These are phyloP conservation scores for Trypoxylus dichotomus DNA, from an alignment of 1,140 invertebrate species.

Conservation along the genomic window DNA sequence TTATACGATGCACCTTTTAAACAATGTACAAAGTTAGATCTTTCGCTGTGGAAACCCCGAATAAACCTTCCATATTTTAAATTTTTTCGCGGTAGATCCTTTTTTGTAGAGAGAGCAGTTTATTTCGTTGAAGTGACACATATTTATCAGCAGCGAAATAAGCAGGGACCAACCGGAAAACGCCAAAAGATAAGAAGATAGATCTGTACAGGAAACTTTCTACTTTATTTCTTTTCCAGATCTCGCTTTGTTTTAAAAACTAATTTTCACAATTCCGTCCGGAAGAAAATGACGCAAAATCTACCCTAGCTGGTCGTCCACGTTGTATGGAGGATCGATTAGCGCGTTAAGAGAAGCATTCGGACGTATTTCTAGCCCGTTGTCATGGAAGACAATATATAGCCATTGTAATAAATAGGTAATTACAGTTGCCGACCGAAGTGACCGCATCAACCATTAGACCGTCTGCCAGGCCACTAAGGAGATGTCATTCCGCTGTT, in stretches of 20 bases:
- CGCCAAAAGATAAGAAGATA: not conserved
- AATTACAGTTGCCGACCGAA: constrained; percentile 26
- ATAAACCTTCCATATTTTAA: not conserved
- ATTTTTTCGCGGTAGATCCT: not conserved
- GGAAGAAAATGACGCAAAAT: no score
- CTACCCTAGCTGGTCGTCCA: no score
- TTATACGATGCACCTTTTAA: no score
- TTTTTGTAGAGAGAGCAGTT: not conserved
- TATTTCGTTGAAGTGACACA: not conserved
- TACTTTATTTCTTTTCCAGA: not conserved
- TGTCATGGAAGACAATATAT: constrained; percentile 26
- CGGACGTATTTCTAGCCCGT: not conserved
- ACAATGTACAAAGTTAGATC: no score
- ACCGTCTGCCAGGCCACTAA: constrained; percentile 26
- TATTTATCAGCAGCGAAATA: not conserved
- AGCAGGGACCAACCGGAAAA: not conserved
- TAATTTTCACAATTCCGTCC: no score
- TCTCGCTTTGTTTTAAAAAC: not conserved
- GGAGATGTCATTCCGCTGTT: constrained; percentile 26
- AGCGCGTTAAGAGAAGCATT: not conserved
- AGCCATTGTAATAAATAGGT: constrained; percentile 20
- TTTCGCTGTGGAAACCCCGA: no score
- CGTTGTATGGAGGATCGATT: not conserved
- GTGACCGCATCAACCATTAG: constrained; percentile 25
- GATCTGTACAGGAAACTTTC: not conserved